These are phyloP conservation scores for Lapara coniferarum DNA, from an alignment of 2,888 invertebrate genomes.

Conservation along the genomic window DNA sequence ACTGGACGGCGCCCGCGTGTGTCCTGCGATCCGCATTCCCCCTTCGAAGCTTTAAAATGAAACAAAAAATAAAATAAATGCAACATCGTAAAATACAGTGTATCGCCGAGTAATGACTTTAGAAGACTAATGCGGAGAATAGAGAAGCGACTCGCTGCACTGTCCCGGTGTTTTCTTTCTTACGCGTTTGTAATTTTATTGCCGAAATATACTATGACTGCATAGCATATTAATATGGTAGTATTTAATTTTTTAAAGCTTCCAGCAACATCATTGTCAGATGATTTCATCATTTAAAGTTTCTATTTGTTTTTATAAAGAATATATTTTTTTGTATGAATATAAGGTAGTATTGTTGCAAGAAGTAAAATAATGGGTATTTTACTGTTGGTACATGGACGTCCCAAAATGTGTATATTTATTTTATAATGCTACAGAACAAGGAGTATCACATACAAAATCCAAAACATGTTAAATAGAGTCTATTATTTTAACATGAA, in stretches of 20 bases:
- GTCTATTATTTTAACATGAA: neutral
- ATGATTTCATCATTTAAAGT: too few species aligned
- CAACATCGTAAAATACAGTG: constrained; percentile 70
- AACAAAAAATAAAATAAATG: constrained; percentile 66
- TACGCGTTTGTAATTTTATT: too few species aligned
- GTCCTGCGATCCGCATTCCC: constrained; percentile 82
- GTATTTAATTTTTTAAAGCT: too few species aligned
- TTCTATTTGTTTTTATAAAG: too few species aligned
- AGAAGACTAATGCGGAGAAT: constrained; percentile 61
- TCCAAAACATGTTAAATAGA: neutral
- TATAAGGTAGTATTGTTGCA: neutral
- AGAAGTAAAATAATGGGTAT: neutral
- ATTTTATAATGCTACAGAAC: neutral
- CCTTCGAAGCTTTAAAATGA: constrained; percentile 71
- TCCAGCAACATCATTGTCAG: too few species aligned
- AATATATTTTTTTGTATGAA: too few species aligned
- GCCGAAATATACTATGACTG: too few species aligned
- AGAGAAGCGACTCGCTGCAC: constrained; percentile 47
- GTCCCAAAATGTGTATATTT: neutral
- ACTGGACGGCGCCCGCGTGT: constrained; percentile 76
- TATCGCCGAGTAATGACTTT: constrained; percentile 58
- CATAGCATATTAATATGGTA: too few species aligned
- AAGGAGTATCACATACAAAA: neutral
- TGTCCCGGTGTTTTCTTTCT: too few species aligned
- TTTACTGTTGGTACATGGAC: neutral